Percentiles rank a stretch among this genome's conserved stretches.
Evolutionary conservation across 2,113 vertebrate species (phyloP).

Genomic region (Mormoops blainvillei): DNA sequence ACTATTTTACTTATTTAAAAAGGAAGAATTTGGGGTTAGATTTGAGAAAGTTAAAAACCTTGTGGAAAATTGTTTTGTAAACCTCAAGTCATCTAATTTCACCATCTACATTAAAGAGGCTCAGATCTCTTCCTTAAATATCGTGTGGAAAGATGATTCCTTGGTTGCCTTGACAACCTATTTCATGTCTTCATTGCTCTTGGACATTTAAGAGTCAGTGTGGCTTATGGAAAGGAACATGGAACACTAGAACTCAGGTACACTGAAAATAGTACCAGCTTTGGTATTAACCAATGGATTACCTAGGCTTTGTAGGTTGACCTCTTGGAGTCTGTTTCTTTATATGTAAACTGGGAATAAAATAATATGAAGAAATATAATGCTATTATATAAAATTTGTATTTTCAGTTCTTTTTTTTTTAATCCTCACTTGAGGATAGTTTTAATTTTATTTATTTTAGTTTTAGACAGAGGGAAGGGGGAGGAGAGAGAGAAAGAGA

Average conservation of each 20-base stretch:
- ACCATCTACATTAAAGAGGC: neutral
- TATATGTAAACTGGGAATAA: neutral
- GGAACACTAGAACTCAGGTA: neutral
- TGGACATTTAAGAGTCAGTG: neutral
- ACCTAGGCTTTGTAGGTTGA: neutral
- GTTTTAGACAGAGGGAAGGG: no score
- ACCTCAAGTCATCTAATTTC: conserved; percentile 36
- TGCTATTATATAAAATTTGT: neutral
- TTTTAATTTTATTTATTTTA: no score
- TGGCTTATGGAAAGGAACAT: neutral
- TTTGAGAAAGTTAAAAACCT: conserved; percentile 6
- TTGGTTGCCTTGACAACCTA: neutral
- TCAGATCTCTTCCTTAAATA: conserved; percentile 26
- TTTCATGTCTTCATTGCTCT: conserved; percentile 14
- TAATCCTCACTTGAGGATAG: no score
- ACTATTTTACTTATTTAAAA: neutral
- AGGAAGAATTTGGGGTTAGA: neutral
- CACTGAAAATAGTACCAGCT: neutral
- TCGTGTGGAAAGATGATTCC: conserved; percentile 27
- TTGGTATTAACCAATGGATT: neutral
- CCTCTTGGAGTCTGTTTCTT: neutral
- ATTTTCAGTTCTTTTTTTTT: no score
- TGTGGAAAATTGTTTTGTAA: neutral
- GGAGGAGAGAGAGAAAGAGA: no score
- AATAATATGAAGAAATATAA: neutral